Evolutionary conservation across 2,888 invertebrate genomes (phyloP), one percentile per base, ranked within the genome.

Genomic region (Synergus itoensis): DNA sequence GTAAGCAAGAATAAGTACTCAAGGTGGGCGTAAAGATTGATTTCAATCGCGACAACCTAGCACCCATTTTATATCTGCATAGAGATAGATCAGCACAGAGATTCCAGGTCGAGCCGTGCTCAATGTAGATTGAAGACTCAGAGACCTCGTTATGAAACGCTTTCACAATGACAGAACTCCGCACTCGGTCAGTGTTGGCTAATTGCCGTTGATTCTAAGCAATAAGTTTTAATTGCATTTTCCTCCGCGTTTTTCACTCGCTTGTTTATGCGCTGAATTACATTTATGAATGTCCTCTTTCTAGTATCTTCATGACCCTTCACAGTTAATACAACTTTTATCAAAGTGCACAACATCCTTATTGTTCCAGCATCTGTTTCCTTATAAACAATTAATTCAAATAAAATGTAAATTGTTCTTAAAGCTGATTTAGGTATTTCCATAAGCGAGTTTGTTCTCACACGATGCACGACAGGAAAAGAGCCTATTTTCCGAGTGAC

Each of bases 71-170:
- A 57, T 60, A 64, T 28, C 43, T 67, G 18, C 21, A 43, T 43
- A 14, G 21, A 63, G 21, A 5, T 28, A 14, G 4, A 36, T 63
- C 28, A 63, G 63, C 63, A 63, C n/a, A 69, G 63, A 75, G 69
- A 78, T 78, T 75, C 75, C 75, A 75, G 75, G 75, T 43, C 78
- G 62, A 28, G 41, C 18, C 65, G 36, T 41, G 63, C 12, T 41
- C 9, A 65, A 76, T 76, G 79, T 79, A 57, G 21, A 21, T n/a
- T n/a, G n/a, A n/a, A 53, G 53, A 53, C n/a, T 53, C 21, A 11
- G 2, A 60, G 76, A 63, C 21, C 77, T 81, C 65, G 60, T 81
- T 81, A 81, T 63, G 78, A 76, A 81, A 78, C 76, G 79, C 81
- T 77, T 78, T 79, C 76, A 77, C 81, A 77, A 79, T 75, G 21